Evolutionary conservation across 2,113 vertebrate genomes (phyloP).

Genomic region (Bubo scandiacus): DNA sequence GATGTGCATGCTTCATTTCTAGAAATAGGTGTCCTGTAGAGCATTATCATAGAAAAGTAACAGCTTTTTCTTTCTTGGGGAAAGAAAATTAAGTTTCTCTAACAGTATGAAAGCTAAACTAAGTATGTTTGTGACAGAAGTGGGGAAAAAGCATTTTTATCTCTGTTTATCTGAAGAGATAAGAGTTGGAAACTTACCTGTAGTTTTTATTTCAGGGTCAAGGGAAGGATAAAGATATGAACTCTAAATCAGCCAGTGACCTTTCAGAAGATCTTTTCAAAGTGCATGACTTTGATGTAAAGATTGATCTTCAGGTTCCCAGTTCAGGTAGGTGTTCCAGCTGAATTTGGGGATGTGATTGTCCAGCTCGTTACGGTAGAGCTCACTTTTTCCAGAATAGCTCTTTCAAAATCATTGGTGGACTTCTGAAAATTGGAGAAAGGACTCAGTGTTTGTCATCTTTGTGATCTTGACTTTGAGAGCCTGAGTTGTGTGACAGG

Average conservation of each 20-base stretch:
- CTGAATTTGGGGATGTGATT: not conserved
- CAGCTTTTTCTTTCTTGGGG: not conserved
- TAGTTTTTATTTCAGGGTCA: conserved; percentile 76
- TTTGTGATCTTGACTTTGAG: not conserved
- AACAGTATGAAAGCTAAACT: not conserved
- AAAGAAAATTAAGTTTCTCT: not conserved
- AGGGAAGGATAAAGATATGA: conserved; percentile 89
- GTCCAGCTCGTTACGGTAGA: not conserved
- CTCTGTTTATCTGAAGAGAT: not conserved
- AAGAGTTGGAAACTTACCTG: not conserved
- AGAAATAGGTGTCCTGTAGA: not conserved
- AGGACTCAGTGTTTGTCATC: not conserved
- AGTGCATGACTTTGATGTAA: conserved; percentile 98
- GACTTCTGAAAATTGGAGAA: not conserved
- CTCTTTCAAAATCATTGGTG: not conserved
- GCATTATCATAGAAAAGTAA: not conserved
- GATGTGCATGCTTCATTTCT: not conserved
- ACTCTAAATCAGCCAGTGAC: conserved; percentile 90
- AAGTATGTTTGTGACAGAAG: not conserved
- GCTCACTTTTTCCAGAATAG: not conserved
- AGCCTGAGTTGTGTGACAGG: not conserved
- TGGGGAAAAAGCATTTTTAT: not conserved
- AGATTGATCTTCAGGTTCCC: conserved; percentile 98
- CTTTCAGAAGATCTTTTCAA: conserved; percentile 99
- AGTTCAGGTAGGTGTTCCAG: conserved; percentile 85